phyloP scores from a whole-genome alignment of 92 coral and sea anemone genomes.

The Phenganax subtilis region DNA sequence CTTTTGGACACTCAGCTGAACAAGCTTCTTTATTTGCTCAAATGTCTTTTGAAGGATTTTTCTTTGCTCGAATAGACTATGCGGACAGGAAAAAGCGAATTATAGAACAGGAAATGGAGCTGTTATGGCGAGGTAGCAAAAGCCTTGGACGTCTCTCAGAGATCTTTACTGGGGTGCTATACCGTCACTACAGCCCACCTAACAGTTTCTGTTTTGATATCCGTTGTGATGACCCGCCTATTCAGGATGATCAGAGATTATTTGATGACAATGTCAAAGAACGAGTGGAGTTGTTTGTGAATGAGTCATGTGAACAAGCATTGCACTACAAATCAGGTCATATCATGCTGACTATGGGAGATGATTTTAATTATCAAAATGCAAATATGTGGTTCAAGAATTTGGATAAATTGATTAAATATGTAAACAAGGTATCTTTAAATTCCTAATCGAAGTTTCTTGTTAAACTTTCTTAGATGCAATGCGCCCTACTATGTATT shows the following conservation, averaged over 20 bases:
- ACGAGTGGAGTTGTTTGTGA: conserved; percentile 60
- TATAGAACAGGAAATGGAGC: conserved; percentile 71
- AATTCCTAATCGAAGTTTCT: no score
- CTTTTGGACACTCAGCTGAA: conserved; percentile 92
- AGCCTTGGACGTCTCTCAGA: conserved; percentile 65
- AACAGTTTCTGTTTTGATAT: conserved; percentile 82
- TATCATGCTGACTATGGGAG: conserved; percentile 88
- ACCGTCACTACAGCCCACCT: conserved; percentile 71
- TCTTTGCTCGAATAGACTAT: conserved; percentile 80
- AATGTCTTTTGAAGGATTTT: conserved; percentile 95
- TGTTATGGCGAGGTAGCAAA: conserved; percentile 85
- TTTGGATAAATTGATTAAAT: conserved; percentile 71
- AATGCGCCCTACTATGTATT: no score
- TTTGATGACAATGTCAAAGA: conserved; percentile 63
- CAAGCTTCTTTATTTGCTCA: conserved; percentile 95
- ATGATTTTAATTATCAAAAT: conserved; percentile 79
- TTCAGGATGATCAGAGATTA: conserved; percentile 65
- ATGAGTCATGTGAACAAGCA: conserved; percentile 62
- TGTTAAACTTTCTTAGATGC: no score
- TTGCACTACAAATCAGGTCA: conserved; percentile 63
- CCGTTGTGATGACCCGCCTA: conserved; percentile 63
- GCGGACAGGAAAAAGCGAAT: conserved; percentile 60
- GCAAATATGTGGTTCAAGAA: conserved; percentile 82
- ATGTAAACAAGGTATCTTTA: conserved; percentile 69
- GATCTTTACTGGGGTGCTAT: conserved; percentile 83